Base-by-base conservation (phyloP, 2,888 invertebrate species). In the Cryptocephalus primarius region DNA sequence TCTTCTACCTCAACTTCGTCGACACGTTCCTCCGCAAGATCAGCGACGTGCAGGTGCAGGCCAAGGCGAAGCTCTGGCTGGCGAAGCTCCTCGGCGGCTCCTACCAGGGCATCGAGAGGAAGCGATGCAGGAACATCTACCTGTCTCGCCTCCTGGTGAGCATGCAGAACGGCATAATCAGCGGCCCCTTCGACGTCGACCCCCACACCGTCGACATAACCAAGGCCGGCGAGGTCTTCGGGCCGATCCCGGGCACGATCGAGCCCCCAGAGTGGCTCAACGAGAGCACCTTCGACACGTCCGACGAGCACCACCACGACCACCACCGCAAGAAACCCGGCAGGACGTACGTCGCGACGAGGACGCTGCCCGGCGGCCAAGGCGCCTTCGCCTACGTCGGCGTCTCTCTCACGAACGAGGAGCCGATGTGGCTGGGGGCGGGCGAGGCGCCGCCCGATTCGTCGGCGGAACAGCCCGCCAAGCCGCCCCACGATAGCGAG, bases 351-450 rank as follows among this genome's bases (percentile, higher is more conserved):
- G 60, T 73, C n/a, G 74, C 74, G 4, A 71, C 73, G 8, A 61
- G 71, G 48, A 64, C 66, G 4, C 58, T 74, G 46, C 72, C 72
- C 1, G 62, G 68, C 36, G 68, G 71, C 31, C 64, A 66, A 49
- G 74, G 73, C 9, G 70, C 71, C 2, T 71, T 72, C 56, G 73
- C 71, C 2, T 73, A 72, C 48, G 61, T 74, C 2, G 72, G 71
- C 12, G 60, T 74, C 8, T 71, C 66, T 22, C 56, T 72, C 46
- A 70, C 66, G 32, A 68, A 69, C 45, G 45, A 50, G 32, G 66
- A 68, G 47, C 65, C 67, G 10, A 60, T 56, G 55, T 65, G 68
- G 64, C 48, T 67, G 9, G 65, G 67, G 14, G 66, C 63, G 40
- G 51, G 52, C 4, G 52, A 52, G 46, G 48, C 49, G 32, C 50